Evolutionary conservation across 2,888 invertebrate genomes (phyloP).

Genomic region (Stenodera caucasica): DNA sequence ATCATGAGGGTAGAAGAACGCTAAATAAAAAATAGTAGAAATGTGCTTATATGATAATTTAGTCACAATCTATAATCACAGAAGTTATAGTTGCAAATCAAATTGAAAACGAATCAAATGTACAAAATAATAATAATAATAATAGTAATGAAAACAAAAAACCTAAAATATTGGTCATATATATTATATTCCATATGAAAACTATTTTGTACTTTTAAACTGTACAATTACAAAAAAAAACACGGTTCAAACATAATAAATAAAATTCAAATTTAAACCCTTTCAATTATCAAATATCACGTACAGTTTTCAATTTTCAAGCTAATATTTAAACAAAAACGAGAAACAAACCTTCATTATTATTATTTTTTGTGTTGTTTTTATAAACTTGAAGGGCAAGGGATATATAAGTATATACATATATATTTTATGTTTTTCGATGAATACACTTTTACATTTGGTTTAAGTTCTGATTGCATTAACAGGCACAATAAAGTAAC

Average conservation of each 20-base stretch:
- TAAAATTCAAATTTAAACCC: conserved; percentile 29
- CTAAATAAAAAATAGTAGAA: conserved; percentile 43
- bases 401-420: conserved; percentile 31
- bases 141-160: conserved; percentile 14
- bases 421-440: conserved; percentile 36
- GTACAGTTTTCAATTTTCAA: neutral
- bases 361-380: conserved; percentile 9
- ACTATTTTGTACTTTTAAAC: conserved; percentile 44
- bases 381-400: conserved; percentile 23
- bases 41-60: conserved; percentile 47
- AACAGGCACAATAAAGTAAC: conserved; percentile 55
- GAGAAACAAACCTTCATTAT: neutral
- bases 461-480: conserved; percentile 48
- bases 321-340: neutral
- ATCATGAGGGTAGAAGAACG: conserved; percentile 46
- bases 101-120: conserved; percentile 24
- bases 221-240: conserved; percentile 34
- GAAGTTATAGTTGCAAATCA: conserved; percentile 45
- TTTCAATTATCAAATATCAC: conserved; percentile 33
- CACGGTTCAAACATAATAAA: conserved; percentile 20
- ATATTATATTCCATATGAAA: conserved; percentile 31
- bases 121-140: neutral
- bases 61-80: conserved; percentile 54
- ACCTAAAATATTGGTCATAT: conserved; percentile 42
- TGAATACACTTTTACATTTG: conserved; percentile 47